Base-by-base conservation (phyloP, 2,888 invertebrate species). In the Poecilobothrus nobilitatus region DNA sequence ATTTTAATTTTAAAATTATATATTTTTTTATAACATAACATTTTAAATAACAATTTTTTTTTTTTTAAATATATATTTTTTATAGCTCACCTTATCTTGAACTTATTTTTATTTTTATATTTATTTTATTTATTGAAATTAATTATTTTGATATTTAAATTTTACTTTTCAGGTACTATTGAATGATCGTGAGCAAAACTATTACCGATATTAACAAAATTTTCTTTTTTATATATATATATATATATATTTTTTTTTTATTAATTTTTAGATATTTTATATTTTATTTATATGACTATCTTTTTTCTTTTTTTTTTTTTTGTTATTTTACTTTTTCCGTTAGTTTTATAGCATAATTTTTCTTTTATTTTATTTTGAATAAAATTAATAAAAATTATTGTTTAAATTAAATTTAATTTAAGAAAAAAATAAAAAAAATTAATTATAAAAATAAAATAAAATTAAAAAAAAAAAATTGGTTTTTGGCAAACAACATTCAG, bases 401-500 rank as follows among this genome's bases (percentile, higher is more conserved):
- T 72, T 67, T 68, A 71, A 71, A 70, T 65, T 53, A 66, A 68
- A 62, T 68, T 63, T 65, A 70, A 69, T 67, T 67, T 9, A 69
- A 67, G 66, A 37, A 44, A 71, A 67, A 62, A 33, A 66, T 66
- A 73, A 71, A 68, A 68, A 68, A 68, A 71, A 68, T 63, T 67
- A 67, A 44, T 70, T 69, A 66, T 73, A 70, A 68, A 63, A 5
- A 15, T 44, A 69, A 68, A 65, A 70, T 65, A 70, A 70, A 72
- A 71, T 63, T 63, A 53, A 67, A 69, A 68, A 68, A 65, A 71
- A 66, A 62, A 65, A 66, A 65, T 27, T 27, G 27, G 27, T 27
- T 27, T 27, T 72, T 69, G 71, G 71, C 74, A 74, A 75, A 78
- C 78, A 78, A 76, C 76, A 77, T 79, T 77, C 81, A 79, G 79